Evolutionary conservation across 2,888 invertebrate species (phyloP), one percentile per base, ranked within the genome.

Genomic region (Morpho helenor): DNA sequence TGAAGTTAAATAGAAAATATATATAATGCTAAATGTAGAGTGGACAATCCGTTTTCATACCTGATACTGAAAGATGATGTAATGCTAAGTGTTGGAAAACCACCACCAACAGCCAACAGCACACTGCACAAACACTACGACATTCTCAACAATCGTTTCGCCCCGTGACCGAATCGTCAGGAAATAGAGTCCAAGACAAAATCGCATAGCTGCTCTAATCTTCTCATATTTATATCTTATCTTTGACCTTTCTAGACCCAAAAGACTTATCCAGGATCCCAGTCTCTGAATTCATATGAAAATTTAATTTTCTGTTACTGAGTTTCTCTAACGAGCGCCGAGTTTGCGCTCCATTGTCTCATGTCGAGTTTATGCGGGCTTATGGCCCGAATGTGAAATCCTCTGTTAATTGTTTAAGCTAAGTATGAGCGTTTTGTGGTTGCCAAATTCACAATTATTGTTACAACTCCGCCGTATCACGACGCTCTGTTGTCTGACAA

Each of bases 271-370:
- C 78, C 80, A 74, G 82, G 84, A 85, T 86, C 80, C 79, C 76
- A 74, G 71, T 73, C 79, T 74, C 75, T 67, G 75, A 82, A 87
- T 84, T 84, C 83, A 82, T 86, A 87, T 84, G 86, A 87, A 88
- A 85, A 87, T 87, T 87, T 80, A 87, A 87, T 87, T 84, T 85
- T 84, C 82, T 78, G 83, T 82, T 79, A 80, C 81, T 80, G 81
- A 83, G 82, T 80, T 81, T 82, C 82, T 77, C 79, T 78, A 85
- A 85, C 78, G 72, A 76, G 76, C 78, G 79, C 69, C 59, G 80
- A 83, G 82, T 82, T 84, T 79, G 79, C 79, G 76, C 76, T 79
- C 82, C 77, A 84, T 86, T 88, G 87, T 87, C 79, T 84, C 76
- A 74, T 73, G 75, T 69, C 67, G 71, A 72, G 85, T 82, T 86